phyloP scores from a whole-genome alignment of 2,797 vertebrate genomes.

The Muraenolepis orangiensis region DNA sequence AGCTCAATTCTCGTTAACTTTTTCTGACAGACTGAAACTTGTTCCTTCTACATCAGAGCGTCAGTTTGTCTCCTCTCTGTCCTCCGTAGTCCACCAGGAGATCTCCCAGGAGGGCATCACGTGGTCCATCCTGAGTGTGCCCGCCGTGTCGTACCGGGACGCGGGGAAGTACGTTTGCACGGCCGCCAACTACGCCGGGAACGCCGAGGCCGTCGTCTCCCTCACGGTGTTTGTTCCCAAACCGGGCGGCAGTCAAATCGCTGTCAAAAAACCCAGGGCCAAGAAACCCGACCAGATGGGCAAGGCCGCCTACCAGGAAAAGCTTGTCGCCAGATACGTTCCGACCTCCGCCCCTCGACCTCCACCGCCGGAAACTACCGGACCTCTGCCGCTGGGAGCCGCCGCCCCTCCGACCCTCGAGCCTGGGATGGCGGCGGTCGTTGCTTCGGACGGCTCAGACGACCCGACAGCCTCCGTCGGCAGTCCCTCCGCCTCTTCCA shows the following conservation, averaged over 20 bases:
- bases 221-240: conserved; percentile 81
- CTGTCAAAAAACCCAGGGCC: conserved; percentile 67
- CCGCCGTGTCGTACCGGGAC: conserved; percentile 83
- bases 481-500: conserved; percentile 50
- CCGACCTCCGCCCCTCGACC: conserved; percentile 62
- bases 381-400: conserved; percentile 44
- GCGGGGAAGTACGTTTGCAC: conserved; percentile 94
- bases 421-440: conserved; percentile 51
- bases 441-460: conserved; percentile 43
- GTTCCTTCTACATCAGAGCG: no score
- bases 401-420: conserved; percentile 38
- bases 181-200: conserved; percentile 89
- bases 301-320: conserved; percentile 85
- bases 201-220: conserved; percentile 84
- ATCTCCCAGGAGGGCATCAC: conserved; percentile 89
- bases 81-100: conserved; percentile 84
- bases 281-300: conserved; percentile 69
- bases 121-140: conserved; percentile 89
- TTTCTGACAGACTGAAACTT: no score
- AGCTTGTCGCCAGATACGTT: conserved; percentile 78
- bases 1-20: no score
- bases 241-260: conserved; percentile 69
- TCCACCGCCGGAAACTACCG: conserved; percentile 12
- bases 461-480: conserved; percentile 45
- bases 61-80: conserved; percentile 26